Conservation (phyloP, 2,797 vertebrate genomes). For the Anguilla marmorata region DNA sequence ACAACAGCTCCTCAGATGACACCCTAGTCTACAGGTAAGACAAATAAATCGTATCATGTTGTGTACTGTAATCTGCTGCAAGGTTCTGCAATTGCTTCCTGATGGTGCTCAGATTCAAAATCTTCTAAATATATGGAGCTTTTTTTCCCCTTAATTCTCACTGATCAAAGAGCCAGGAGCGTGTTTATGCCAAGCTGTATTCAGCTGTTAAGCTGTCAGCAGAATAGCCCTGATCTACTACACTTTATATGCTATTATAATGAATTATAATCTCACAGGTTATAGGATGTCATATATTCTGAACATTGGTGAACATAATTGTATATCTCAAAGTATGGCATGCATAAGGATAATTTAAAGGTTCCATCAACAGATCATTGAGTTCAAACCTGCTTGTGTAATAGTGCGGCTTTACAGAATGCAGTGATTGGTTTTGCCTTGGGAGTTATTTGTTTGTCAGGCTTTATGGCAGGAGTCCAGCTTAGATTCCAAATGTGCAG, state of each 20-base stretch:
- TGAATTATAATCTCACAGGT: neutral
- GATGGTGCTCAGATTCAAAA: neutral
- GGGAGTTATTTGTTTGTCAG: neutral
- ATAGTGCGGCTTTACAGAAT: neutral
- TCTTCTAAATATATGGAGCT: neutral
- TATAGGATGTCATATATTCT: neutral
- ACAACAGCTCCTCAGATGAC: constrained; percentile 82
- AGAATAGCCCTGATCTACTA: neutral
- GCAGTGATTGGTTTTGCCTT: neutral
- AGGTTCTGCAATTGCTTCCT: neutral
- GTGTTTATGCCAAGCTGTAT: neutral
- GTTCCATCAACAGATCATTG: neutral
- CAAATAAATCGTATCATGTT: neutral
- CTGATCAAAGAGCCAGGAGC: neutral
- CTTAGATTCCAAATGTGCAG: neutral
- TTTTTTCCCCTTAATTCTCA: neutral
- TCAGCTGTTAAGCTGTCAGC: neutral
- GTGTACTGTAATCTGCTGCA: neutral
- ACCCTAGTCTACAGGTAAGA: constrained; percentile 78
- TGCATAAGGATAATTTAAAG: neutral
- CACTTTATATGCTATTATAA: neutral
- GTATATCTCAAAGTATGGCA: neutral
- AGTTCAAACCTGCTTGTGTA: neutral
- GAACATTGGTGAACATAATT: neutral
- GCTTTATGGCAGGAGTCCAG: neutral